phyloP scores from a whole-genome alignment of 2,797 vertebrate species.

The Enteromius unitaeniatus region DNA sequence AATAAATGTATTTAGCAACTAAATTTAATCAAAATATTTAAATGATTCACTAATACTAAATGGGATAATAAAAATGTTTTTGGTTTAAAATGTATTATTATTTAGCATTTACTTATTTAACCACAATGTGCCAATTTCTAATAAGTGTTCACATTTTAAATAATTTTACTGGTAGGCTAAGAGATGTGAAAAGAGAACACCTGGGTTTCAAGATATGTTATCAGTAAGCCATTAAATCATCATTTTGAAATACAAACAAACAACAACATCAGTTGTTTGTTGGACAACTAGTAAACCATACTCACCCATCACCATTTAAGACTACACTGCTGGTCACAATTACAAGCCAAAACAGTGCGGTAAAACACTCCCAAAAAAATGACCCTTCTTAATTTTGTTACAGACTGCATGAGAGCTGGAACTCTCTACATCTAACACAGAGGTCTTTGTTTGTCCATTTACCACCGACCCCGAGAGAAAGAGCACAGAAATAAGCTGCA shows the following conservation, averaged over 20 bases:
- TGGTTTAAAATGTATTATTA: not conserved
- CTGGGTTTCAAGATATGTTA: not conserved
- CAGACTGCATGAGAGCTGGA: slow-evolving; percentile 7
- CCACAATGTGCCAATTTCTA: not conserved
- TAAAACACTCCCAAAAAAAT: slow-evolving; percentile 12
- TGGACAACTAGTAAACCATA: not conserved
- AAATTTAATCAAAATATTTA: not conserved
- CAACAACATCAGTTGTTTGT: no score
- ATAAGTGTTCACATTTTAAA: not conserved
- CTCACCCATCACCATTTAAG: not conserved
- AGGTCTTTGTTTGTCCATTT: slow-evolving; percentile 43
- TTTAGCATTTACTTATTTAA: not conserved
- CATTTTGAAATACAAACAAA: not conserved
- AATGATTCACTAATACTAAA: not conserved
- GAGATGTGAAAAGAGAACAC: not conserved
- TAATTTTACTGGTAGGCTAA: not conserved
- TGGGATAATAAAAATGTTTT: not conserved
- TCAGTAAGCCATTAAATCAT: not conserved
- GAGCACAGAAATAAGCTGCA: slow-evolving; percentile 13
- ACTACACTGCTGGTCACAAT: not conserved
- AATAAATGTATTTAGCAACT: not conserved
- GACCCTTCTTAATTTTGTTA: slow-evolving; percentile 12
- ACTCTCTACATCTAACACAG: slow-evolving; percentile 47
- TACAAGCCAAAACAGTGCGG: not conserved
- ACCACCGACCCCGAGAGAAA: slow-evolving; percentile 36